phyloP scores from a whole-genome alignment of 2,797 vertebrate species.

The Paedocypris micromegethes region DNA sequence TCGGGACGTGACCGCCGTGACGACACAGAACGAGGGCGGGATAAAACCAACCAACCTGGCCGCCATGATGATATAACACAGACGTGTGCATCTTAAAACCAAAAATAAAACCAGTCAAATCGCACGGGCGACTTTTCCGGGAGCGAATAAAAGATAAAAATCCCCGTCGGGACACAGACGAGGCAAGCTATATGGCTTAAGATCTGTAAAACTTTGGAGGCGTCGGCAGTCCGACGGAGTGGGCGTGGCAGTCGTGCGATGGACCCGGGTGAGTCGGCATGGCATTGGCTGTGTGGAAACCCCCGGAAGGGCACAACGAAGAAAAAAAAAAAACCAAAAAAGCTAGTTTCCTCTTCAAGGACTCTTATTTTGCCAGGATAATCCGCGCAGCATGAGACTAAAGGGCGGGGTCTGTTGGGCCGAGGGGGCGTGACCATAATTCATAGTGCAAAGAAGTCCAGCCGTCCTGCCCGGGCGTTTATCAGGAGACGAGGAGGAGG shows the following conservation, averaged over 20 bases:
- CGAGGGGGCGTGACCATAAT: slow-evolving; percentile 53
- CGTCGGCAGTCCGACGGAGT: slow-evolving; percentile 45
- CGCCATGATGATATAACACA: slow-evolving; percentile 57
- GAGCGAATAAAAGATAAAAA: slow-evolving; percentile 52
- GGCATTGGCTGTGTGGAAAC: slow-evolving; percentile 19
- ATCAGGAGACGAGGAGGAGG: slow-evolving; percentile 15
- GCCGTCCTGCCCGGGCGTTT: slow-evolving; percentile 30
- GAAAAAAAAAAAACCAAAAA: slow-evolving; percentile 10
- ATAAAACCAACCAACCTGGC: slow-evolving; percentile 53
- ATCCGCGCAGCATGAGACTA: slow-evolving; percentile 30
- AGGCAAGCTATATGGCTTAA: slow-evolving; percentile 77
- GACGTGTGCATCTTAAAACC: slow-evolving; percentile 41
- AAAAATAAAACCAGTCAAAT: slow-evolving; percentile 48
- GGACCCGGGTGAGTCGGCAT: slow-evolving; percentile 34
- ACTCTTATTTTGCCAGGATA: too few relatives aligned
- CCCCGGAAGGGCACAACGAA: neutral
- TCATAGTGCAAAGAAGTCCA: slow-evolving; percentile 69
- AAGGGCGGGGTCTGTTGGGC: slow-evolving; percentile 32
- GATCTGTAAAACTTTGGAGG: slow-evolving; percentile 68
- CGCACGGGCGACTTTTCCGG: slow-evolving; percentile 74
- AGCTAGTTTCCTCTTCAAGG: neutral
- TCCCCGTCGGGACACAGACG: neutral
- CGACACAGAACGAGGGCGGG: slow-evolving; percentile 51
- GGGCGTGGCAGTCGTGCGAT: slow-evolving; percentile 30
- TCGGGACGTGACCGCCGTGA: too few relatives aligned